Percentiles rank a stretch among this genome's conserved stretches.
Evolutionary conservation across 2,888 invertebrate species (phyloP).

Genomic region (Girardia tigrina): DNA sequence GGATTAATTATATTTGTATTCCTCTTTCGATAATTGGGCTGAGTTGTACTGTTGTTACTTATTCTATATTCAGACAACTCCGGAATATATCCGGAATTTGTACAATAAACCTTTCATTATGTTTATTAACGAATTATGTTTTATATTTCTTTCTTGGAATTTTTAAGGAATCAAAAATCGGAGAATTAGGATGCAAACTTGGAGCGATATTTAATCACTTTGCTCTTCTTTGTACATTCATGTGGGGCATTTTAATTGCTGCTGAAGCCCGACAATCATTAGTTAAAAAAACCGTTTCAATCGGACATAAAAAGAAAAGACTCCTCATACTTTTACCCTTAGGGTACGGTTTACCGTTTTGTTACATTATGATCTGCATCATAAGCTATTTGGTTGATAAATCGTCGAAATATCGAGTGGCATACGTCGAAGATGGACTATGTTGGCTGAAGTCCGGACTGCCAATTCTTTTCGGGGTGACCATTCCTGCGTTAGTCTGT

Average conservation of each 20-base stretch:
- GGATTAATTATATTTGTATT: background rate
- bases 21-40: background rate
- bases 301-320: background rate
- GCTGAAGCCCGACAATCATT: background rate
- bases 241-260: background rate
- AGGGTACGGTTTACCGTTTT: background rate
- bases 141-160: background rate
- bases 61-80: background rate
- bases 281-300: background rate
- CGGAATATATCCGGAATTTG: slow-evolving; percentile 11
- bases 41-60: background rate
- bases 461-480: slow-evolving; percentile 21
- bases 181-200: background rate
- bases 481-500: background rate
- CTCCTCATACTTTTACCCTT: background rate
- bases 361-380: background rate
- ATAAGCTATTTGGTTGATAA: background rate
- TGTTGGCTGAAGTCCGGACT: slow-evolving; percentile 21
- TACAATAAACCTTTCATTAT: background rate
- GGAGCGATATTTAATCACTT: slow-evolving; percentile 1
- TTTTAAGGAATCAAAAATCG: background rate
- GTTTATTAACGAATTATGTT: background rate
- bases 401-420: background rate
- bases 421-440: background rate
- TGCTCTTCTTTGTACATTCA: background rate